Conservation (phyloP, 2,797 vertebrate species). For the Eleutherodactylus coqui region DNA sequence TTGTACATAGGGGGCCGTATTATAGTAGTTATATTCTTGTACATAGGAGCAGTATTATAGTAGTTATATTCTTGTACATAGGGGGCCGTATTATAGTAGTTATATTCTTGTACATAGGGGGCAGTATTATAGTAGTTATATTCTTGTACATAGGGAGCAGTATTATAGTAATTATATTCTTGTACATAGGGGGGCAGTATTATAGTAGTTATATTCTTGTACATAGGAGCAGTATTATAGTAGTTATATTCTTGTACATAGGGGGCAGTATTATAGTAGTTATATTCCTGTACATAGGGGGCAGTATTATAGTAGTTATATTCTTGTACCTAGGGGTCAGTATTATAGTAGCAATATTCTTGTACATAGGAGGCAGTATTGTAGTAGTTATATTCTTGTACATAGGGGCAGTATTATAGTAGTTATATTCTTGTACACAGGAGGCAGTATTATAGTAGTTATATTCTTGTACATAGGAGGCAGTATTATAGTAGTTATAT, state of each 20-base stretch:
- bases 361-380: too few species aligned
- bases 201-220: too few species aligned
- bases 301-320: constrained; percentile 8
- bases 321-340: neutral
- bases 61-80: constrained; percentile 10
- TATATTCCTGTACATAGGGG: neutral
- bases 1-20: neutral
- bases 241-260: neutral
- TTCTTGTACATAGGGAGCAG: too few species aligned
- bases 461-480: neutral
- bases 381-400: neutral
- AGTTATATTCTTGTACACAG: neutral
- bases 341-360: too few species aligned
- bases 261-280: constrained; percentile 1
- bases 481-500: constrained; percentile 10
- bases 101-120: neutral
- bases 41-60: neutral
- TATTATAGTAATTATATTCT: too few species aligned
- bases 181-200: too few species aligned
- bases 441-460: constrained; percentile 2
- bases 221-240: too few species aligned
- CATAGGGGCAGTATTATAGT: neutral
- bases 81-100: neutral
- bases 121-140: too few species aligned
- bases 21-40: constrained; percentile 1